Evolutionary conservation across 2,888 invertebrate species (phyloP).

Genomic region (Chromoteleia sp.): DNA sequence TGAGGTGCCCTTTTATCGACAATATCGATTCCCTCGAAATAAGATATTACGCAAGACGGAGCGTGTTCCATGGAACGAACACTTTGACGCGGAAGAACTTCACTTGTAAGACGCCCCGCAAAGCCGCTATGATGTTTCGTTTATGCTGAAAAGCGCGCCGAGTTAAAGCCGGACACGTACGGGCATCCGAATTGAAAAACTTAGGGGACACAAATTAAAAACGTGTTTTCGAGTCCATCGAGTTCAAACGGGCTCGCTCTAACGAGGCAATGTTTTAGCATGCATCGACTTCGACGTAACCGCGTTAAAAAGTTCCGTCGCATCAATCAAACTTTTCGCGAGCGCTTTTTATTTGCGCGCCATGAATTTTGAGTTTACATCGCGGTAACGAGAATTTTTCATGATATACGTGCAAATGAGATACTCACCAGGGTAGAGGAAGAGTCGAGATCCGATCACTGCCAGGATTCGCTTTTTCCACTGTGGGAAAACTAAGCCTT

Average conservation of each 20-base stretch:
- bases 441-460: slow-evolving; percentile 87
- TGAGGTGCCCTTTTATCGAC: slow-evolving; percentile 12
- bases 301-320: slow-evolving; percentile 25
- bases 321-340: slow-evolving; percentile 41
- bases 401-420: slow-evolving; percentile 50
- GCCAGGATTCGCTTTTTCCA: slow-evolving; percentile 88
- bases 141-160: not conserved
- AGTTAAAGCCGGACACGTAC: not conserved
- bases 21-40: slow-evolving; percentile 52
- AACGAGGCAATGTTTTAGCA: slow-evolving; percentile 48
- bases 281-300: slow-evolving; percentile 33
- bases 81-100: not conserved
- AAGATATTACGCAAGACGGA: slow-evolving; percentile 42
- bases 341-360: slow-evolving; percentile 15
- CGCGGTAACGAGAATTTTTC: slow-evolving; percentile 31
- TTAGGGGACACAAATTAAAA: slow-evolving; percentile 23
- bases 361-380: slow-evolving; percentile 45
- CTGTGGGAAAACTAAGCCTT: slow-evolving; percentile 89
- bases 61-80: slow-evolving; percentile 6
- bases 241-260: slow-evolving; percentile 39
- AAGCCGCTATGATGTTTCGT: not conserved
- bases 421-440: slow-evolving; percentile 86
- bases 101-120: too few relatives aligned
- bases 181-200: slow-evolving; percentile 17
- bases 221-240: slow-evolving; percentile 29